Percentiles rank a stretch among this genome's conserved stretches.
Evolutionary conservation across 2,113 vertebrate species (phyloP).

Genomic region (Eulemur rufifrons): DNA sequence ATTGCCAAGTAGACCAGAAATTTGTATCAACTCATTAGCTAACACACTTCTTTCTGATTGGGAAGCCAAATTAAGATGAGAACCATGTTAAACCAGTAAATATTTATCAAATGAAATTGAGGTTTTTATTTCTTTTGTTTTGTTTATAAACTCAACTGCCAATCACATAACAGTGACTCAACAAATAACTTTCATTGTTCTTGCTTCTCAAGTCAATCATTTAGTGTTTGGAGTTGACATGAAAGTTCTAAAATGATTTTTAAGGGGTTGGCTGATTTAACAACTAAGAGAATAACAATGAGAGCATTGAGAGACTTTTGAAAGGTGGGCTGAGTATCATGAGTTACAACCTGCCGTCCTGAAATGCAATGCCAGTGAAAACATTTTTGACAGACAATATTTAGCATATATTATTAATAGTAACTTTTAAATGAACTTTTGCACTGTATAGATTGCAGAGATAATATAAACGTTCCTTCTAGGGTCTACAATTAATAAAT

Average conservation of each 20-base stretch:
- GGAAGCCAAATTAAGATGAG: slow-evolving; percentile 20
- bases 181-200: neutral
- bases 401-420: neutral
- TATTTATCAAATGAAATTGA: slow-evolving; percentile 48
- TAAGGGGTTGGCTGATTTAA: neutral
- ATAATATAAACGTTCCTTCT: neutral
- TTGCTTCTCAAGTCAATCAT: neutral
- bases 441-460: neutral
- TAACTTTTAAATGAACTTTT: neutral
- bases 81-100: slow-evolving; percentile 13
- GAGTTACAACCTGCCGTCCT: neutral
- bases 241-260: neutral
- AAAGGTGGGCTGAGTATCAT: neutral
- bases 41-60: slow-evolving; percentile 31
- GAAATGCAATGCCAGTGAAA: neutral
- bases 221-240: neutral
- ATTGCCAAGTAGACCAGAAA: slow-evolving; percentile 23
- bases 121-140: slow-evolving; percentile 13
- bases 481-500: neutral
- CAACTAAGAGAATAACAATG: neutral
- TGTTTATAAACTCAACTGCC: neutral
- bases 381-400: neutral
- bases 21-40: slow-evolving; percentile 25
- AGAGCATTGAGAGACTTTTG: neutral
- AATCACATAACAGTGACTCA: neutral